Base-by-base conservation (phyloP, 2,113 vertebrate species). In the Neomonachus schauinslandi region DNA sequence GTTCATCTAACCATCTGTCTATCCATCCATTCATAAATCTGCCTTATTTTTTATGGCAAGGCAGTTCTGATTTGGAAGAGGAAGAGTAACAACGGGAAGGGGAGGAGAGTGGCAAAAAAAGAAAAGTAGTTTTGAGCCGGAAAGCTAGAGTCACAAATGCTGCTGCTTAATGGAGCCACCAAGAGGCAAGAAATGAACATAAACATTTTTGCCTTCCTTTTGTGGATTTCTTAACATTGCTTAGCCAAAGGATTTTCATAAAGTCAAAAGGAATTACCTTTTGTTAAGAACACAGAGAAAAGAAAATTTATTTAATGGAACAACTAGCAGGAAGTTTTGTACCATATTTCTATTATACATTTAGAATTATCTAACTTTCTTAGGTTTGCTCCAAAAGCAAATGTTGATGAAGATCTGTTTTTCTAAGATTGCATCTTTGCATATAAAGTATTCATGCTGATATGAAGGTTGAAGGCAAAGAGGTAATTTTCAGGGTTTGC, bases 231-330 rank as follows among this genome's bases (percentile, higher is more conserved):
- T 63, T 71, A 80, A 69, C 22, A 87, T 12, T 26, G 89, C 24
- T 86, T 72, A 88, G 51, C 12, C 36, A 42, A 90, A 69, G 55
- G 24, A 61, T 65, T 92, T 89, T 94, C 18, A 84, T 72, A 67
- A 92, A 97, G 71, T 82, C 39, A 85, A 96, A 88, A 87, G 65
- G n/a, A 95, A 95, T 69, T 24, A 77, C 28, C 6, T 61, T 53
- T 81, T 67, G 31, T 42, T 88, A 93, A 88, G 42, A 89, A 77
- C 9, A 85, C 94, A 28, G 28, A 42, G 31, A 84, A 95, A 96
- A 71, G 15, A 83, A 89, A 59, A 39, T 53, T 67, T 67, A 90
- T 79, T 92, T 84, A 98, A 89, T 61, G 51, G 21, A 87, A 55
- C 51, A 63, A n/a, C n/a, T 79, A 95, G 84, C 4, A 92, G 21